Evolutionary conservation across 2,888 invertebrate genomes (phyloP).

Genomic region (Chrysopilus asiliformis): DNA sequence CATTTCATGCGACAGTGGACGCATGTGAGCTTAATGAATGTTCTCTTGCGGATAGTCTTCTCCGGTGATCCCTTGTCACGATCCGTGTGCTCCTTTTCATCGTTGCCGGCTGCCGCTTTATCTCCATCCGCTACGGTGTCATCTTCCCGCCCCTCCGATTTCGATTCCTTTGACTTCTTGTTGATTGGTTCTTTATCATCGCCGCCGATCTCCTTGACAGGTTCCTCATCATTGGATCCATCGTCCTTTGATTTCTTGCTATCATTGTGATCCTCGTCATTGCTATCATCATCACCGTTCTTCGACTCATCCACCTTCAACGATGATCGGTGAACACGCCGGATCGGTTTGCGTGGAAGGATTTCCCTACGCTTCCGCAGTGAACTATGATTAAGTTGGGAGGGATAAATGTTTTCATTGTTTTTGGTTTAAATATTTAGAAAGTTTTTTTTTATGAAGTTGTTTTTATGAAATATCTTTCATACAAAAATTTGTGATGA

Average conservation of each 20-base stretch:
- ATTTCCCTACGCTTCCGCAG: slow-evolving; percentile 31
- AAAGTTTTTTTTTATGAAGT: not conserved
- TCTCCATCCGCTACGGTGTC: slow-evolving; percentile 18
- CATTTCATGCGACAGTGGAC: slow-evolving; percentile 65
- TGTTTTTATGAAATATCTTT: too few relatives aligned
- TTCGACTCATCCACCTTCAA: slow-evolving; percentile 22
- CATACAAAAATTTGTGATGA: too few relatives aligned
- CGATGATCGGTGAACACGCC: slow-evolving; percentile 23
- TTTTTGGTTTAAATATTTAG: slow-evolving; percentile 1
- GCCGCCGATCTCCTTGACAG: slow-evolving; percentile 5
- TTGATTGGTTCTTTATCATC: not conserved
- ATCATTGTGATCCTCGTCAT: slow-evolving; percentile 12
- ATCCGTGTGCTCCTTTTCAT: slow-evolving; percentile 32
- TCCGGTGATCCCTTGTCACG: slow-evolving; percentile 21
- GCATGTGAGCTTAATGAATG: slow-evolving; percentile 59
- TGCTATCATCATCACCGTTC: slow-evolving; percentile 21
- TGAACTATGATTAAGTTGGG: too few relatives aligned
- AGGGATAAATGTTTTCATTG: not conserved
- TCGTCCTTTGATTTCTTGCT: slow-evolving; percentile 8
- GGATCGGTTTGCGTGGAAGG: slow-evolving; percentile 26
- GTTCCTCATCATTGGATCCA: slow-evolving; percentile 15
- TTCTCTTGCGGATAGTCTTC: slow-evolving; percentile 2
- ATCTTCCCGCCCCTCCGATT: slow-evolving; percentile 6
- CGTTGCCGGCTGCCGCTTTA: slow-evolving; percentile 35
- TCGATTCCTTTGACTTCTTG: too few relatives aligned